These are phyloP conservation scores for Drosophila elegans DNA, from an alignment of 1,140 invertebrate species.

Conservation along the genomic window DNA sequence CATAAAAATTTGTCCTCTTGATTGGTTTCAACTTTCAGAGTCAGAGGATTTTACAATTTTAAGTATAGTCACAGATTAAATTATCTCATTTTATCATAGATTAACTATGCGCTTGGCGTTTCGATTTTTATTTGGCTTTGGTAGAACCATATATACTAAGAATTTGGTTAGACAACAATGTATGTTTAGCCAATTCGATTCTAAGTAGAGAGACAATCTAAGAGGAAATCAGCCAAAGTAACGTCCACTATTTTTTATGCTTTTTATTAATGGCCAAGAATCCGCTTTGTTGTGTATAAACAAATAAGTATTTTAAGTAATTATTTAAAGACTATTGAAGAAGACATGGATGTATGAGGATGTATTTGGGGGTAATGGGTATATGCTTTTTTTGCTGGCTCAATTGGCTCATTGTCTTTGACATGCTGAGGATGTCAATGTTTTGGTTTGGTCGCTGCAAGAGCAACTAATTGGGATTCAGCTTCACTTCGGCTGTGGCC, in stretches of 20 bases:
- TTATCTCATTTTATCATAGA: too few relatives aligned
- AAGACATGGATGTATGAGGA: conserved; percentile 31
- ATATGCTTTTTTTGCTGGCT: conserved; percentile 18
- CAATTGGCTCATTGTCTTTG: conserved; percentile 61
- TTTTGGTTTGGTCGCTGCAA: neutral
- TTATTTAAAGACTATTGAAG: conserved; percentile 49
- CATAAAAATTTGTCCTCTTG: too few relatives aligned
- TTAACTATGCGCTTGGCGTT: too few relatives aligned
- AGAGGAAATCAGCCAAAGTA: neutral
- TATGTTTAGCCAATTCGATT: too few relatives aligned
- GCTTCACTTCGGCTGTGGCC: conserved; percentile 78
- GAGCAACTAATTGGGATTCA: conserved; percentile 78
- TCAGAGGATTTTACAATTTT: too few relatives aligned
- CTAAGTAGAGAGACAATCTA: too few relatives aligned
- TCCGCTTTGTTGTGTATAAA: conserved; percentile 39
- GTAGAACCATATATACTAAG: too few relatives aligned
- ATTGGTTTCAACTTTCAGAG: too few relatives aligned
- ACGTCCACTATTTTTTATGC: conserved; percentile 7
- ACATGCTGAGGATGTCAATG: conserved; percentile 30
- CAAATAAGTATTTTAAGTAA: conserved; percentile 24
- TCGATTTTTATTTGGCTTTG: too few relatives aligned
- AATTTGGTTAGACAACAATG: too few relatives aligned
- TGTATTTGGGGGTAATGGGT: neutral
- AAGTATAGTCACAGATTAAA: too few relatives aligned
- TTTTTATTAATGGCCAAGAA: conserved; percentile 59